These are phyloP conservation scores for Chymomyza amoena DNA, from an alignment of 2,888 invertebrate species.

Conservation along the genomic window DNA sequence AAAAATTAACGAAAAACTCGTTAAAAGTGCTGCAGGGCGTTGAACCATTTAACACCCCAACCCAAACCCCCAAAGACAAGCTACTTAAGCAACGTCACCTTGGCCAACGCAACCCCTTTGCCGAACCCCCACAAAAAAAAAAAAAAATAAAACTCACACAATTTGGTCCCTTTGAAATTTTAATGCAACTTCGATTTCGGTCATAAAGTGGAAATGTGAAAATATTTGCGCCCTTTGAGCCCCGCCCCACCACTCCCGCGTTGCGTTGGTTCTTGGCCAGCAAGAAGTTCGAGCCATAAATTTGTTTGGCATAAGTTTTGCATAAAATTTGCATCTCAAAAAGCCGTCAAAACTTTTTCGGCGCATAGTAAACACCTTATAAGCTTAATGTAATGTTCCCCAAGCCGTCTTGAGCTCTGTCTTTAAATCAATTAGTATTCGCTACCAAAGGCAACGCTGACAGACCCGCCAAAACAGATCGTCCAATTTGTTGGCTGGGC, in stretches of 20 bases:
- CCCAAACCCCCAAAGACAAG: too few relatives aligned
- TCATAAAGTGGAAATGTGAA: not conserved
- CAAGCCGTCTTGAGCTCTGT: constrained; percentile 40
- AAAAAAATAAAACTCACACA: not conserved
- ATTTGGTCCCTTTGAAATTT: not conserved
- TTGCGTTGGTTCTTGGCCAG: too few relatives aligned
- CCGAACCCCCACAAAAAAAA: not conserved
- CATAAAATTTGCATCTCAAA: constrained; percentile 53
- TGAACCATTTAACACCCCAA: constrained; percentile 18
- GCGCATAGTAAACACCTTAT: constrained; percentile 63
- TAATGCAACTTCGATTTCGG: not conserved
- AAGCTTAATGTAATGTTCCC: constrained; percentile 62
- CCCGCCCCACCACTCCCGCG: too few relatives aligned
- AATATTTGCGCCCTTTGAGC: not conserved
- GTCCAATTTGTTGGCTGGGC: not conserved
- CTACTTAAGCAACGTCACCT: too few relatives aligned
- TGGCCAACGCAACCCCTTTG: not conserved
- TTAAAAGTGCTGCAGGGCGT: constrained; percentile 32
- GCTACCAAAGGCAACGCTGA: not conserved
- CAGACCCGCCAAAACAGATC: not conserved
- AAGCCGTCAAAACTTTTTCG: constrained; percentile 36
- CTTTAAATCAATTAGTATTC: constrained; percentile 63
- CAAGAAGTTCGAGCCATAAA: not conserved
- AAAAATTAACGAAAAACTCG: constrained; percentile 32
- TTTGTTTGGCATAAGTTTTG: constrained; percentile 43